These are phyloP conservation scores for Chelon auratus DNA, from an alignment of 2,797 vertebrate genomes.

Conservation along the genomic window DNA sequence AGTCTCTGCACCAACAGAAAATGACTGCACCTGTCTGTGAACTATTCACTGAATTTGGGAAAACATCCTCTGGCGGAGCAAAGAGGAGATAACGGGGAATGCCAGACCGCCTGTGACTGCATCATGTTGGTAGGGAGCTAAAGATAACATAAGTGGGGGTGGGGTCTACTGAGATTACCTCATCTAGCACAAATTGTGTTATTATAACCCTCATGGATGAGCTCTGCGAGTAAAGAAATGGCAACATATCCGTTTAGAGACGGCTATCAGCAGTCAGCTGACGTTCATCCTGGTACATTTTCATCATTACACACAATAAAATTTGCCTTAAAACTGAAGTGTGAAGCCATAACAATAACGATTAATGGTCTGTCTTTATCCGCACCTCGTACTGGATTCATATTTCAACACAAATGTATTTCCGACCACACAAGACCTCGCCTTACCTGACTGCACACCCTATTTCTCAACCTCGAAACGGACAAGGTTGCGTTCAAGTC, in stretches of 20 bases:
- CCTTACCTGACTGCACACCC: not conserved
- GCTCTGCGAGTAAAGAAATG: conserved; percentile 17
- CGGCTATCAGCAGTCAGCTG: conserved; percentile 6
- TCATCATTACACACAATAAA: conserved; percentile 27
- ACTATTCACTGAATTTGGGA: not conserved
- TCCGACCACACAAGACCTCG: not conserved
- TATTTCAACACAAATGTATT: conserved; percentile 30
- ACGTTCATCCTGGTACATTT: not conserved
- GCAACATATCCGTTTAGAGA: not conserved
- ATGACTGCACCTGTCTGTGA: conserved; percentile 55
- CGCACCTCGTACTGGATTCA: conserved; percentile 34
- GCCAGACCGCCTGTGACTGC: conserved; percentile 44
- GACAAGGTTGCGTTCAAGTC: not conserved
- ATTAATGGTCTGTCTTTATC: not conserved
- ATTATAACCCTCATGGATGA: conserved; percentile 49
- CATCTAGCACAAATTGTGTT: conserved; percentile 72
- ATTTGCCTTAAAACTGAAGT: conserved; percentile 5
- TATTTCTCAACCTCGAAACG: not conserved
- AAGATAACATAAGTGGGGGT: conserved; percentile 69
- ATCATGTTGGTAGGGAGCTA: conserved; percentile 61
- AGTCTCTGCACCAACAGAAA: conserved; percentile 45
- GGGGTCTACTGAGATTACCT: conserved; percentile 71
- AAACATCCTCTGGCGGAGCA: conserved; percentile 35
- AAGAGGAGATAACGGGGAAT: conserved; percentile 23
- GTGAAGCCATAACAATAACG: conserved; percentile 17